Base-by-base conservation (phyloP, 2,797 vertebrate genomes). In the Amazona finschi region DNA sequence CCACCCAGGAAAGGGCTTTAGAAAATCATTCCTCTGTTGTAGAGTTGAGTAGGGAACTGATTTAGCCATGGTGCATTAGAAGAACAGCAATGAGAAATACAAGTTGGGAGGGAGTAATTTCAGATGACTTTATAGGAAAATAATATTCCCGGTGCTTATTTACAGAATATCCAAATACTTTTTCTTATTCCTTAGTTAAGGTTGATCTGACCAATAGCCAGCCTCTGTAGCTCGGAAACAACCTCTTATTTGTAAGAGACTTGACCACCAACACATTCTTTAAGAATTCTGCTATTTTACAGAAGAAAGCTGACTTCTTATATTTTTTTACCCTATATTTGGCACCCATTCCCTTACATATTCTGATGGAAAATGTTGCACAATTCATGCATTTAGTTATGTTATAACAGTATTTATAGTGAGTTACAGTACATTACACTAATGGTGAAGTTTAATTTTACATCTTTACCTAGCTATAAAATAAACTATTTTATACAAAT, bases 391-490 rank as follows among this genome's bases (percentile, higher is more conserved):
- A 93, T 96, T 96, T 95, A 96, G 78, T 77, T 93, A 92, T 55
- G 76, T 60, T 94, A 79, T 94, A 79, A 64, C 46, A 44, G 58
- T 90, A 79, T 94, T 85, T 91, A 57, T 87, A 95, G 78, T 62
- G 72, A 85, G 53, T 50, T 91, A 55, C 58, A 86, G 89, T 82
- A 50, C 58, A 52, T 91, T 85, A 12, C 87, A 12, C 53, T 91
- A 77, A 81, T 84, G 70, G 85, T 87, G 76, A 91, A 82, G 78
- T 92, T 94, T 79, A 83, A 89, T 95, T 97, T 93, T 93, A 96
- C 80, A 72, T 90, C 52, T 91, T 94, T 95, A 86, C 80, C 75
- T 88, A 72, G 66, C 72, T 91, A 79, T 93, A 88, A 95, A 95
- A 90, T 93, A 85, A 87, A 72, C 91, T 88, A 20, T 71, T 94